Conservation (phyloP, 2,797 vertebrate genomes). For the Masticophis lateralis region DNA sequence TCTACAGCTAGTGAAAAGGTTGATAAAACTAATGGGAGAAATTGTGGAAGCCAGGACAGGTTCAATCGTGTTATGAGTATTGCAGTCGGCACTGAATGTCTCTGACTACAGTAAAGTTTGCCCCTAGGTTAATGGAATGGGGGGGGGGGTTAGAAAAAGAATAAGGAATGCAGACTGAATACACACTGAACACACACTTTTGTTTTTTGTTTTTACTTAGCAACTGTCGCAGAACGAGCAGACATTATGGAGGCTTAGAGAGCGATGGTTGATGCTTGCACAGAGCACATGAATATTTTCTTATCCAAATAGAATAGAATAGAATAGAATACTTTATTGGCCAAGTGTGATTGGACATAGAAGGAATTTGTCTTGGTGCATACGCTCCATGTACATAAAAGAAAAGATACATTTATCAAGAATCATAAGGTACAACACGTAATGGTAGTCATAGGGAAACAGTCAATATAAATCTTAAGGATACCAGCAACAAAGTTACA, state of each 20-base stretch:
- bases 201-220: not conserved
- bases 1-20: not conserved
- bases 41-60: not conserved
- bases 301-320: not conserved
- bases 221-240: not conserved
- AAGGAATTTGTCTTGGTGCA: too few relatives aligned
- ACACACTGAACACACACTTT: not conserved
- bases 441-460: too few relatives aligned
- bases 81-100: not conserved
- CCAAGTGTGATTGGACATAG: too few relatives aligned
- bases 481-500: too few relatives aligned
- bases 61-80: not conserved
- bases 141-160: not conserved
- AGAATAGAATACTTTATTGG: too few relatives aligned
- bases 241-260: not conserved
- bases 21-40: not conserved
- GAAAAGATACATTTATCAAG: too few relatives aligned
- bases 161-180: not conserved
- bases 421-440: too few relatives aligned
- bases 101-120: not conserved
- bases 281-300: not conserved
- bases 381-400: too few relatives aligned
- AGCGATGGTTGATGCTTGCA: not conserved
- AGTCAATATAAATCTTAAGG: too few relatives aligned
- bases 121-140: not conserved